These are phyloP conservation scores for Ranitomeya variabilis DNA, from an alignment of 2,113 vertebrate genomes.

Conservation along the genomic window DNA sequence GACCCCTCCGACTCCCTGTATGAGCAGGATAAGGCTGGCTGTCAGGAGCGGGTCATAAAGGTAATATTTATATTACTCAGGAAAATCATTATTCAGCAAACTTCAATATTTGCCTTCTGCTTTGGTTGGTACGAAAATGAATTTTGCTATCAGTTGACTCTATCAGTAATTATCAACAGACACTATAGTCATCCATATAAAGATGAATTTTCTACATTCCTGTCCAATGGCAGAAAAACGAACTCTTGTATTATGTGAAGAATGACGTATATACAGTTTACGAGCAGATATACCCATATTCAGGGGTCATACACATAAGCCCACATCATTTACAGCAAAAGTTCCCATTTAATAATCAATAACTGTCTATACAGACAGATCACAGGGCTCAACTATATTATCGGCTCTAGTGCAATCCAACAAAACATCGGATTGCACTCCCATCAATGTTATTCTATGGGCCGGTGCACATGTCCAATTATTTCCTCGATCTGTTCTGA, in stretches of 20 bases:
- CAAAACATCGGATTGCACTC: too few species aligned
- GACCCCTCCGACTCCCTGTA: conserved; percentile 6
- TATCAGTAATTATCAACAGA: conserved; percentile 34
- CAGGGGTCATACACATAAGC: background rate
- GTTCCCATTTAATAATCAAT: background rate
- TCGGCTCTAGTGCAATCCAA: too few species aligned
- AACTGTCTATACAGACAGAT: too few species aligned
- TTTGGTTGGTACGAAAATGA: conserved; percentile 38
- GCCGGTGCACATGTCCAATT: too few species aligned
- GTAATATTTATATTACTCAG: conserved; percentile 40
- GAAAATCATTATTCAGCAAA: conserved; percentile 39
- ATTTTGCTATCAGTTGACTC: conserved; percentile 29
- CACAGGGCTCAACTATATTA: too few species aligned
- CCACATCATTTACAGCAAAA: background rate
- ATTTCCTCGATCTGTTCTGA: too few species aligned
- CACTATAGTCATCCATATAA: conserved; percentile 20
- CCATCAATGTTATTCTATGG: too few species aligned
- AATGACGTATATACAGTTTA: background rate
- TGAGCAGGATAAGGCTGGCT: background rate
- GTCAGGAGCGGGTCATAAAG: conserved; percentile 46
- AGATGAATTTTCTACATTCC: background rate
- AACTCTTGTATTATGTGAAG: background rate
- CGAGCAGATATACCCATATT: background rate
- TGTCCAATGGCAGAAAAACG: background rate
- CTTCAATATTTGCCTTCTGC: background rate